Evolutionary conservation across 2,888 invertebrate species (phyloP).

Genomic region (Hyalella azteca): DNA sequence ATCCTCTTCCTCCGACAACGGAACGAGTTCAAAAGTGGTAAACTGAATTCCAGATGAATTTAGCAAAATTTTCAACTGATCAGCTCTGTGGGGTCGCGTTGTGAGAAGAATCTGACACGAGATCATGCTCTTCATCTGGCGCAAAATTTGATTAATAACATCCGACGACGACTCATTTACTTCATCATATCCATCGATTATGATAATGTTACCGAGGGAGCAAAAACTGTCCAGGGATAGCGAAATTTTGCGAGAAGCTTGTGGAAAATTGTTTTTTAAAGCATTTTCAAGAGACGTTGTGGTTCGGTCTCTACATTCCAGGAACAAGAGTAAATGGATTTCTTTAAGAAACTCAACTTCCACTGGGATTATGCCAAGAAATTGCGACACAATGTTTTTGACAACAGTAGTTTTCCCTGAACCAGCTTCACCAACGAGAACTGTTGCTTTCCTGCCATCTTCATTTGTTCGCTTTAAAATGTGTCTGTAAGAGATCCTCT

Average conservation of each 20-base stretch:
- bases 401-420: constrained; percentile 2
- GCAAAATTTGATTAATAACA: not conserved
- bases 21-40: not conserved
- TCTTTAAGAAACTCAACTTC: not conserved
- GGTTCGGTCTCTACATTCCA: not conserved
- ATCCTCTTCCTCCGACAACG: not conserved
- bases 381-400: not conserved
- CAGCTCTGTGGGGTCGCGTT: not conserved
- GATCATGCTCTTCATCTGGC: not conserved
- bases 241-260: constrained; percentile 2
- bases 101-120: constrained; percentile 1
- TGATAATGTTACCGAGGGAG: not conserved
- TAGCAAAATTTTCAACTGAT: not conserved
- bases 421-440: constrained; percentile 19
- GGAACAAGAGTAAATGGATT: constrained; percentile 5
- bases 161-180: not conserved
- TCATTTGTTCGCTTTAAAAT: not conserved
- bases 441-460: not conserved
- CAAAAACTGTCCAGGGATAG: not conserved
- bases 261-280: not conserved
- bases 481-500: not conserved
- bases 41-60: not conserved
- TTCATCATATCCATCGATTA: constrained; percentile 12
- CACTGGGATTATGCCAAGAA: not conserved
- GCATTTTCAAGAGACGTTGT: not conserved